These are phyloP conservation scores for Laothoe populi DNA, from an alignment of 2,888 invertebrate species.

Conservation along the genomic window DNA sequence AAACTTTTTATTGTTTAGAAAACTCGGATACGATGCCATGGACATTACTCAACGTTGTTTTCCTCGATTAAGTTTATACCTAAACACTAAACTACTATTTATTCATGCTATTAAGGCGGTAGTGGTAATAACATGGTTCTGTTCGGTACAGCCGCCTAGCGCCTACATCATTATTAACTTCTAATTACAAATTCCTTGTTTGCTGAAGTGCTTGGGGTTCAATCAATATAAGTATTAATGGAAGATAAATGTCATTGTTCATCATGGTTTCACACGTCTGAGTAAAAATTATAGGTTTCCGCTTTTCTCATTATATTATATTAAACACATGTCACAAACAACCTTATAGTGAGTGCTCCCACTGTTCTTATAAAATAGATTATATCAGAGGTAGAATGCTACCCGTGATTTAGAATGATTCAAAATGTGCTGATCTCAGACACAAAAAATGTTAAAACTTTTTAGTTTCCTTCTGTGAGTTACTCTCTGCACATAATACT, in stretches of 20 bases:
- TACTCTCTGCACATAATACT: too few species aligned
- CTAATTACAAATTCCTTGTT: slow-evolving; percentile 19
- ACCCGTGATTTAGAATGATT: too few species aligned
- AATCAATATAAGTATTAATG: background rate
- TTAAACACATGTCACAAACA: too few species aligned
- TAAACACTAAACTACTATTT: slow-evolving; percentile 7
- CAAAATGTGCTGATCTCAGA: too few species aligned
- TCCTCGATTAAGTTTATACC: background rate
- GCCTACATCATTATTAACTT: slow-evolving; percentile 10
- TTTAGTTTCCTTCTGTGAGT: too few species aligned
- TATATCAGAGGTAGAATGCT: too few species aligned
- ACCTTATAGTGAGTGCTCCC: too few species aligned
- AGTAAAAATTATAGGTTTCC: background rate
- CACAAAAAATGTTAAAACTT: too few species aligned
- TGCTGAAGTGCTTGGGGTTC: background rate
- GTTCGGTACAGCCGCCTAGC: background rate
- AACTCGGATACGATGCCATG: background rate
- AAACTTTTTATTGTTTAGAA: background rate
- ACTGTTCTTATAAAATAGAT: too few species aligned
- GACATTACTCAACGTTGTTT: slow-evolving; percentile 5
- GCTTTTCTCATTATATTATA: background rate
- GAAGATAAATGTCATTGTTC: background rate
- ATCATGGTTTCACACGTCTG: background rate
- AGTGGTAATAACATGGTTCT: slow-evolving; percentile 18
- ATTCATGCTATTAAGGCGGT: slow-evolving; percentile 6